Percentiles rank a stretch among this genome's conserved stretches.
These are phyloP conservation scores for Anhinga rufa DNA, from an alignment of 2,113 vertebrate species.

Conservation along the genomic window DNA sequence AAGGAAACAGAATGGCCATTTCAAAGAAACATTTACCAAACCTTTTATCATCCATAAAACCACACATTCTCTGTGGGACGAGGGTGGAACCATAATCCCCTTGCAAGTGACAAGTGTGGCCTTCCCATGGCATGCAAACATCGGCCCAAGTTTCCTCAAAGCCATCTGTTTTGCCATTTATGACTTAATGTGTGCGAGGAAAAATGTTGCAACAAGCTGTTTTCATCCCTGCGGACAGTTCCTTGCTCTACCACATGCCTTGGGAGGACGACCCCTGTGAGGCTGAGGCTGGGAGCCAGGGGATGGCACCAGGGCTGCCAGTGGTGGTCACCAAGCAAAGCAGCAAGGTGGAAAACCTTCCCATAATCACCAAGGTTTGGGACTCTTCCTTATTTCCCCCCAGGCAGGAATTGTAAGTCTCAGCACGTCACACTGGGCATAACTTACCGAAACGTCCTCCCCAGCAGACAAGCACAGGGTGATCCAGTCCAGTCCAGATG, in stretches of 20 bases:
- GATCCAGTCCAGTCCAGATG: no score
- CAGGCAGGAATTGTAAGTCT: neutral
- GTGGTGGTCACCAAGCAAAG: neutral
- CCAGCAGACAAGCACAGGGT: neutral
- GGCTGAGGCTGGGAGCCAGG: neutral
- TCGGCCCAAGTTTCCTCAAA: neutral
- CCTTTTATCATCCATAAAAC: neutral
- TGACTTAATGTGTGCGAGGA: neutral
- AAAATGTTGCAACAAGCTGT: neutral
- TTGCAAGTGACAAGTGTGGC: neutral
- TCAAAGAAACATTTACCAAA: neutral
- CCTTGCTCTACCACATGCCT: neutral
- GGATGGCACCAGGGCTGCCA: neutral
- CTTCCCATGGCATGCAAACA: neutral
- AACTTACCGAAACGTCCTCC: neutral
- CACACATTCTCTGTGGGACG: neutral
- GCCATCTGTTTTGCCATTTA: neutral
- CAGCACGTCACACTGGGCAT: neutral
- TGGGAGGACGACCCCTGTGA: neutral
- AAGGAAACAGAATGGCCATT: accelerated
- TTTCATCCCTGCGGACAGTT: neutral
- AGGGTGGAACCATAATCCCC: neutral
- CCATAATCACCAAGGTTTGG: neutral
- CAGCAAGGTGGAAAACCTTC: neutral
- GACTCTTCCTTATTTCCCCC: neutral